Evolutionary conservation across 1,140 invertebrate genomes (phyloP), one percentile per base, ranked within the genome.

Genomic region (Pachypsylla venusta): DNA sequence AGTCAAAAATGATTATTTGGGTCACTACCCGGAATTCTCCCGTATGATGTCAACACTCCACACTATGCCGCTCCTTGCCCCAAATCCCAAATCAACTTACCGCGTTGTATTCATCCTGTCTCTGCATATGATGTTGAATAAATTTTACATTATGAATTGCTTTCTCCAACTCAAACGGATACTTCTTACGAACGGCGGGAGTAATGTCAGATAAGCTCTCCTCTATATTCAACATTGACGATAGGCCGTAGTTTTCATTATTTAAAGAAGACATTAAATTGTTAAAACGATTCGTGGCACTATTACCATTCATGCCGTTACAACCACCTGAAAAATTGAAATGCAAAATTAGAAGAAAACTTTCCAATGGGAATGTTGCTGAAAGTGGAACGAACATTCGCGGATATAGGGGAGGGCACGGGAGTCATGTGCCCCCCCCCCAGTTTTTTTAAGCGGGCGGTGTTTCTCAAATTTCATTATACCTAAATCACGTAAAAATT

Each of bases 81-180:
- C n/a, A n/a, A n/a, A n/a, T n/a, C n/a, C n/a, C n/a, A n/a, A n/a
- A n/a, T n/a, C n/a, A n/a, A n/a, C 78, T 75, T 75, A 94, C 92
- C 74, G 89, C 87, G 74, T 93, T 89, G 70, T 92, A 94, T 70
- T 92, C 88, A 70, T 95, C 91, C 67, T 91, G 87, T 13, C 90
- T 79, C 66, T 89, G 86, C 77, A 93, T 91, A 65, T 93, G 91
- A 69, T 93, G 88, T 64, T 93, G 89, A 63, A 95, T 93, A 68
- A 95, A 96, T 81, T 91, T 89, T 25, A 94, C 87, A 70, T 94
- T 94, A 66, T 93, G 87, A 61, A 96, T 85, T 25, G 91, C 90
- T 69, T 93, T 91, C 67, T 93, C 89, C 63, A 94, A 74, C 68
- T 93, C 90, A 67, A 91, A 90, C 0, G 87, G 89, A 71, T 90